A percentile compares a stretch with the other conserved stretches of the same genome.
phyloP scores from a whole-genome alignment of 2,113 vertebrate species.

The Limanda limanda region DNA sequence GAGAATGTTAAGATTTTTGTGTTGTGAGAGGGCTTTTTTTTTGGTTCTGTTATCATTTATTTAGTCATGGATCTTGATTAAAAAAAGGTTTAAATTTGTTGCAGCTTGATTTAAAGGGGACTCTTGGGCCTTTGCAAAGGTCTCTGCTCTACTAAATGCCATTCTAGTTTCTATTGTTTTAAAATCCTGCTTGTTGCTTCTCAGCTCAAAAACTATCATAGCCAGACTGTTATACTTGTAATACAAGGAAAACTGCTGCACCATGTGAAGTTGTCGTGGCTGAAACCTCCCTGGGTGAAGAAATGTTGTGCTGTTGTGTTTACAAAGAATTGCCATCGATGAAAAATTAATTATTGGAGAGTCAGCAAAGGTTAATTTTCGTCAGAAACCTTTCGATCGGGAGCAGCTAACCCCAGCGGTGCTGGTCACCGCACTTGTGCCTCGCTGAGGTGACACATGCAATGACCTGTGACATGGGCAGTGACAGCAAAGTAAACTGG shows the following conservation, averaged over 20 bases:
- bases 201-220: background rate
- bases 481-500: constrained; percentile 87
- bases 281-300: constrained; percentile 18
- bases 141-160: too few species aligned
- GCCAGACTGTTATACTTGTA: background rate
- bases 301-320: constrained; percentile 53
- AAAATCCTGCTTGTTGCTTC: background rate
- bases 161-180: background rate
- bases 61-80: too few species aligned
- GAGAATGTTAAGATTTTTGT: background rate
- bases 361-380: constrained; percentile 94
- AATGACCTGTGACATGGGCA: constrained; percentile 91
- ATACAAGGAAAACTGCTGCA: background rate
- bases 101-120: too few species aligned
- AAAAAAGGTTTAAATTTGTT: too few species aligned
- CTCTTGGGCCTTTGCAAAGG: too few species aligned
- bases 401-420: constrained; percentile 87
- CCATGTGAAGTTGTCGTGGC: constrained; percentile 1
- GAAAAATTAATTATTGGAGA: constrained; percentile 95
- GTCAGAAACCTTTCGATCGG: constrained; percentile 91
- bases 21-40: too few species aligned
- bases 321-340: constrained; percentile 85
- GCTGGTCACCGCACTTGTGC: constrained; percentile 83
- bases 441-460: constrained; percentile 86
- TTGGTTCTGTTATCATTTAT: too few species aligned